Evolutionary conservation across 2,888 invertebrate genomes (phyloP).

Genomic region (Subacronicta megacephala): DNA sequence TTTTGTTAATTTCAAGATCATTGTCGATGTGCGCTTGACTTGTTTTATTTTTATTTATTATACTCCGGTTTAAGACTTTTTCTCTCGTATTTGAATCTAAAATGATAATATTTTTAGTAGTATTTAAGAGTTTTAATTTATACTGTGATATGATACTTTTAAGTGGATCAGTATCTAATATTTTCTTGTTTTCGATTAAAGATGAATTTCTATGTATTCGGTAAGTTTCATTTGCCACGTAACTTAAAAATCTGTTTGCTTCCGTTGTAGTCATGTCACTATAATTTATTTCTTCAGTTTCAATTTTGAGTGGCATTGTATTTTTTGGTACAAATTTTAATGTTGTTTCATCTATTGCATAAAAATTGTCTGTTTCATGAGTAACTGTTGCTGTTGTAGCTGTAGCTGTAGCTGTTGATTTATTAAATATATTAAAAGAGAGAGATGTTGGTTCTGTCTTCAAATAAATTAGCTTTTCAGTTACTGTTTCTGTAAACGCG

Average conservation of each 20-base stretch:
- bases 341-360: not conserved
- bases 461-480: not conserved
- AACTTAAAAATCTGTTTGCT: not conserved
- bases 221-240: not conserved
- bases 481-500: not conserved
- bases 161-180: not conserved
- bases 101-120: slow-evolving; percentile 4
- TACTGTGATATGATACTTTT: not conserved
- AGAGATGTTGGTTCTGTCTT: not conserved
- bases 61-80: not conserved
- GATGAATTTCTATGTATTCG: not conserved
- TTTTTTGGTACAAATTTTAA: not conserved
- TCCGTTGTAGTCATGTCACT: not conserved
- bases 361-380: not conserved
- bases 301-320: too few relatives aligned
- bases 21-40: not conserved
- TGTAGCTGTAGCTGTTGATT: too few relatives aligned
- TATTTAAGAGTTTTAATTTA: not conserved
- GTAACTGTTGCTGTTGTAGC: too few relatives aligned
- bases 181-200: not conserved
- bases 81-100: slow-evolving; percentile 7
- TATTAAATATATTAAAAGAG: not conserved
- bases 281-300: not conserved
- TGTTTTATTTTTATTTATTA: not conserved
- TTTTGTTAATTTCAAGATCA: not conserved